These are phyloP conservation scores for Tetragonula clypearis DNA, from an alignment of 1,140 invertebrate genomes.

Conservation along the genomic window DNA sequence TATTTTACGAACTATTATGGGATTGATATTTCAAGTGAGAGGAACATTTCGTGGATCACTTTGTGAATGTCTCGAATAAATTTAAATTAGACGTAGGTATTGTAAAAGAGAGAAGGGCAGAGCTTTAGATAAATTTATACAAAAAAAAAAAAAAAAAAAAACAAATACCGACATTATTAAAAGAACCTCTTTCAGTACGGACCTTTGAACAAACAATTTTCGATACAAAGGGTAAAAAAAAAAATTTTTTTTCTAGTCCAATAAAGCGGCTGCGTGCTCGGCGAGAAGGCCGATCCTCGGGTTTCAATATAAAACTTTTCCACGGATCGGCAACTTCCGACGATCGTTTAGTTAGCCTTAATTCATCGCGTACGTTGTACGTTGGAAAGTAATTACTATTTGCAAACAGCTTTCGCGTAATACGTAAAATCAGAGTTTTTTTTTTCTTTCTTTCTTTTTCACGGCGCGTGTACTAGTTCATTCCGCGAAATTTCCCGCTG, in stretches of 20 bases:
- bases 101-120: neutral
- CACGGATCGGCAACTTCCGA: slow-evolving; percentile 12
- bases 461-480: neutral
- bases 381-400: slow-evolving; percentile 43
- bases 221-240: neutral
- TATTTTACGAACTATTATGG: neutral
- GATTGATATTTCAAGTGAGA: neutral
- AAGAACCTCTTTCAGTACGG: neutral
- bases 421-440: slow-evolving; percentile 9
- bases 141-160: neutral
- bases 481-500: neutral
- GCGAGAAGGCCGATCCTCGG: neutral
- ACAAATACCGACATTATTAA: neutral
- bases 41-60: neutral
- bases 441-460: neutral
- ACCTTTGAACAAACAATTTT: neutral
- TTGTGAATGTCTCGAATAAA: neutral
- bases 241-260: slow-evolving; percentile 9
- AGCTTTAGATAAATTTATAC: neutral
- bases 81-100: neutral
- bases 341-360: slow-evolving; percentile 47
- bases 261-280: slow-evolving; percentile 8
- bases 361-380: slow-evolving; percentile 37
- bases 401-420: neutral
- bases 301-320: slow-evolving; percentile 51